A percentile compares a stretch with the other conserved stretches of the same genome.
Conservation (phyloP, 2,888 invertebrate species). For the Altica lythri region DNA sequence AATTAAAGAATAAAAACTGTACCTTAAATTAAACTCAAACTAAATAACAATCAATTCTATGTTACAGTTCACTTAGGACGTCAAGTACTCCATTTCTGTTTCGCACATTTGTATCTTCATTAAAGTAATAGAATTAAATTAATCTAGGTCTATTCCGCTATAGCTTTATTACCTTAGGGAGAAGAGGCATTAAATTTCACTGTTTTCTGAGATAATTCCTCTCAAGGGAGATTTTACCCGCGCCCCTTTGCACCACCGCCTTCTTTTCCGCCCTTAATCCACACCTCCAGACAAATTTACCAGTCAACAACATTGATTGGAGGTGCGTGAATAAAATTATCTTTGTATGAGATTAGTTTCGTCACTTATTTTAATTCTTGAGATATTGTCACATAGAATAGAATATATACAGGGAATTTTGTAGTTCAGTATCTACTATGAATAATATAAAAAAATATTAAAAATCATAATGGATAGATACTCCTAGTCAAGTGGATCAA, state of each 20-base stretch:
- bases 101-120: constrained; percentile 59
- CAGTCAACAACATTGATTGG: constrained; percentile 25
- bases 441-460: too few species aligned
- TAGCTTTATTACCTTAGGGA: constrained; percentile 53
- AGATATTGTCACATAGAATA: too few species aligned
- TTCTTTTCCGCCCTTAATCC: constrained; percentile 42
- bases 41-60: too few species aligned
- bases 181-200: constrained; percentile 53
- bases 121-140: constrained; percentile 64
- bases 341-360: too few species aligned
- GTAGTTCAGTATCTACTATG: too few species aligned
- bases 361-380: too few species aligned
- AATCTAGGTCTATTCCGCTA: constrained; percentile 57
- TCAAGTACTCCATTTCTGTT: constrained; percentile 12
- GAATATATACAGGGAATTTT: too few species aligned
- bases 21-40: too few species aligned
- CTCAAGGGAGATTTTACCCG: constrained; percentile 53
- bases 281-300: constrained; percentile 40
- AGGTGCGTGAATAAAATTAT: background rate
- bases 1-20: too few species aligned
- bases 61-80: too few species aligned
- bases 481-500: too few species aligned
- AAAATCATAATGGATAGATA: too few species aligned
- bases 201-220: constrained; percentile 56
- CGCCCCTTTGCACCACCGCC: constrained; percentile 27